These are phyloP conservation scores for Myioborus melanocephalus DNA, from an alignment of 2,797 vertebrate genomes.

Conservation along the genomic window DNA sequence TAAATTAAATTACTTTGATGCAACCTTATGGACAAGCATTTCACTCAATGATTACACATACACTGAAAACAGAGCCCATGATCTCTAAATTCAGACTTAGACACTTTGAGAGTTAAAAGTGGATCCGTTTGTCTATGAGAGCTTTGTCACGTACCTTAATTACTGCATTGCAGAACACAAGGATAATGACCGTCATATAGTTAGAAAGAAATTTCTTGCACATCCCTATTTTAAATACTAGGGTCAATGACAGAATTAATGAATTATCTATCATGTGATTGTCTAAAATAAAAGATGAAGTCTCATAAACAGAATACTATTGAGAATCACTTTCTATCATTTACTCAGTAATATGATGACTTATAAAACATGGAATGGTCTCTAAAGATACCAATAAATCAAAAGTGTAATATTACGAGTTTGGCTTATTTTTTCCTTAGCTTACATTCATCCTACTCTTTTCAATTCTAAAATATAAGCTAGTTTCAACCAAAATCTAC, in stretches of 20 bases:
- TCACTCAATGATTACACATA: neutral
- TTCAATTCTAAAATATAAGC: neutral
- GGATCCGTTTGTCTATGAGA: neutral
- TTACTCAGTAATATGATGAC: neutral
- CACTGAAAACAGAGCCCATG: neutral
- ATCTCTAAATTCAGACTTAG: neutral
- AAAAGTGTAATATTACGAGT: neutral
- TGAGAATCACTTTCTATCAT: neutral
- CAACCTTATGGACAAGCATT: neutral
- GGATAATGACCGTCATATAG: neutral
- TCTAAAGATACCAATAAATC: neutral
- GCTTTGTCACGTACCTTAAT: neutral
- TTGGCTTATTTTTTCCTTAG: neutral
- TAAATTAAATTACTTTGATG: neutral
- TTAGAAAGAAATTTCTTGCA: neutral
- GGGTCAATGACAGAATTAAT: neutral
- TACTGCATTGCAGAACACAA: neutral
- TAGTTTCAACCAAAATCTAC: neutral
- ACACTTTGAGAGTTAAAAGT: neutral
- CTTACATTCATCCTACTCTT: neutral
- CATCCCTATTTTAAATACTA: neutral
- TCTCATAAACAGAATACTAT: neutral
- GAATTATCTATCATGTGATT: neutral
- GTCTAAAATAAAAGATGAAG: neutral
- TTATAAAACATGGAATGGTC: neutral